These are phyloP conservation scores for Hemicrepidius hirtus DNA, from an alignment of 2,888 invertebrate genomes.

Conservation along the genomic window DNA sequence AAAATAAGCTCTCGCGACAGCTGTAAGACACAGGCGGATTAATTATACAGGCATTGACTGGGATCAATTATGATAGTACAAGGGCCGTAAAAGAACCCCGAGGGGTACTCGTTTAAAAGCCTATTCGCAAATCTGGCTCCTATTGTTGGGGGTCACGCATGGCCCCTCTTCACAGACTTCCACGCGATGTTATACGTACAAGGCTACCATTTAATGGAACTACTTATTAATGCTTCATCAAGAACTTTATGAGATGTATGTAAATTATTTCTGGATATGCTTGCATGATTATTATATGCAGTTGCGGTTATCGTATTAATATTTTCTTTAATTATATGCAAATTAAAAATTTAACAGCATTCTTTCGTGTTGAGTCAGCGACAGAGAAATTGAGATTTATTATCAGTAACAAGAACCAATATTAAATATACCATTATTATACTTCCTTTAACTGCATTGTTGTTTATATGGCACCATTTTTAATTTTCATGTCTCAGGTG, in stretches of 20 bases:
- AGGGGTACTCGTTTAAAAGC: slow-evolving; percentile 53
- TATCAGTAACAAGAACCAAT: too few relatives aligned
- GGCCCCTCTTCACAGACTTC: slow-evolving; percentile 49
- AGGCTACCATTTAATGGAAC: slow-evolving; percentile 6
- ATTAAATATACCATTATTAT: too few relatives aligned
- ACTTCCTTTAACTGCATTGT: too few relatives aligned
- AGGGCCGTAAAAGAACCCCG: slow-evolving; percentile 53
- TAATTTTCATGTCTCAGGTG: too few relatives aligned
- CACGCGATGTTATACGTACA: slow-evolving; percentile 38
- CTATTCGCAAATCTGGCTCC: slow-evolving; percentile 62
- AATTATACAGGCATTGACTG: slow-evolving; percentile 55
- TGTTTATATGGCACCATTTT: too few relatives aligned
- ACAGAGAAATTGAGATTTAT: too few relatives aligned
- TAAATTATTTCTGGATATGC: too few relatives aligned
- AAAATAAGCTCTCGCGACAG: slow-evolving; percentile 47
- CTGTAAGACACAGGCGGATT: slow-evolving; percentile 56
- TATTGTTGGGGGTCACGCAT: slow-evolving; percentile 67
- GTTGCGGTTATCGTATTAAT: too few relatives aligned
- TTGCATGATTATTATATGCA: too few relatives aligned
- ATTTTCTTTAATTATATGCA: too few relatives aligned
- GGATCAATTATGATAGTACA: slow-evolving; percentile 56
- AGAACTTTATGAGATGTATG: slow-evolving; percentile 2
- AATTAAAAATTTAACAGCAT: too few relatives aligned
- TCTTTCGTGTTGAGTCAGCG: too few relatives aligned
- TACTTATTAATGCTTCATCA: slow-evolving; percentile 22